These are phyloP conservation scores for Trachelus stipa DNA, from an alignment of 2,888 invertebrate species.

Conservation along the genomic window DNA sequence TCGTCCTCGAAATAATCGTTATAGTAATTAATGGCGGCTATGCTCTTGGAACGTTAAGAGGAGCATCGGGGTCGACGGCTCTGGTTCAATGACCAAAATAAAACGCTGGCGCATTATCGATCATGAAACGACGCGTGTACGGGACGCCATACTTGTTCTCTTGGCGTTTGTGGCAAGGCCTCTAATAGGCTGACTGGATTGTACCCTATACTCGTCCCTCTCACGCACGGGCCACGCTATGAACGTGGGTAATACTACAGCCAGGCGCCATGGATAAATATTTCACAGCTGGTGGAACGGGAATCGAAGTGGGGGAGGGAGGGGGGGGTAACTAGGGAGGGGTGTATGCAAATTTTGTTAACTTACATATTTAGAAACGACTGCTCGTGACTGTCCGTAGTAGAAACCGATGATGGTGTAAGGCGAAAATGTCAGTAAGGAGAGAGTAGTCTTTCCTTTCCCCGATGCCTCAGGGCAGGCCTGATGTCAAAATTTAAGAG, in stretches of 20 bases:
- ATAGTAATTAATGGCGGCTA: not conserved
- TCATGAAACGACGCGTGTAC: conserved; percentile 33
- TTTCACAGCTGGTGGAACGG: not conserved
- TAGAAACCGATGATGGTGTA: not conserved
- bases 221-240: not conserved
- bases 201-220: not conserved
- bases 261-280: not conserved
- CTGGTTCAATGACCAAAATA: conserved; percentile 57
- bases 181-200: not conserved
- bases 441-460: not conserved
- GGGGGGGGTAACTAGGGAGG: not conserved
- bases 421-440: not conserved
- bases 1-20: not conserved
- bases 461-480: not conserved
- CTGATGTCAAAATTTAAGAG: not conserved
- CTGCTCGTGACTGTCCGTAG: not conserved
- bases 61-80: not conserved
- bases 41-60: not conserved
- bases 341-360: not conserved
- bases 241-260: not conserved
- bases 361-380: not conserved
- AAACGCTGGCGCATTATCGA: conserved; percentile 43
- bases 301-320: no score
- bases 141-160: conserved; percentile 27
- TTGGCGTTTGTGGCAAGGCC: conserved; percentile 12